Percentiles rank a stretch among this genome's conserved stretches.
Evolutionary conservation across 2,888 invertebrate genomes (phyloP).

Genomic region (Drosophila robusta): DNA sequence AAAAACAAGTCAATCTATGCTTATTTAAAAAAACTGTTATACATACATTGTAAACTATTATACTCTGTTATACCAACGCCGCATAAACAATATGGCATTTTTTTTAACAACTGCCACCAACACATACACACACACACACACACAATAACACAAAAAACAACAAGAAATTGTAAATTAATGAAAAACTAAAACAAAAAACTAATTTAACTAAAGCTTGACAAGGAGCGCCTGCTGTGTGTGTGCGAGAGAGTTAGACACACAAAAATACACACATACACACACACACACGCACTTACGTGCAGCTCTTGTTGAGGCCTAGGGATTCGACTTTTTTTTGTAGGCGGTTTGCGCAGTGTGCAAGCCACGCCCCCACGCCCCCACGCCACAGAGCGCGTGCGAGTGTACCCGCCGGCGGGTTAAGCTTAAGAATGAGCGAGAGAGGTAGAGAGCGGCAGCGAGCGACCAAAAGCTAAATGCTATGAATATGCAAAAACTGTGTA

Average conservation of each 20-base stretch:
- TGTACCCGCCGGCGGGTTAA: slow-evolving; percentile 78
- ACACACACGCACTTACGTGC: slow-evolving; percentile 21
- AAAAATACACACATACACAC: slow-evolving; percentile 20
- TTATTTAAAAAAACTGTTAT: slow-evolving; percentile 18
- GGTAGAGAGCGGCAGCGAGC: slow-evolving; percentile 17
- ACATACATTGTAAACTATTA: slow-evolving; percentile 42
- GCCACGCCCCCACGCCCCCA: slow-evolving; percentile 50
- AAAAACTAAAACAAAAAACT: slow-evolving; percentile 2
- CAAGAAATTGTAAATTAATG: slow-evolving; percentile 50
- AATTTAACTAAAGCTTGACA: slow-evolving; percentile 19
- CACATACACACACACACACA: slow-evolving; percentile 24
- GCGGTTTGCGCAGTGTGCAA: slow-evolving; percentile 57
- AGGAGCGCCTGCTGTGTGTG: slow-evolving; percentile 10
- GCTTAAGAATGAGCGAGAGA: slow-evolving; percentile 24
- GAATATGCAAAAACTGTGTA: slow-evolving; percentile 33
- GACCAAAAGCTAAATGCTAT: slow-evolving; percentile 48
- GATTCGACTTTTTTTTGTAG: slow-evolving; percentile 34
- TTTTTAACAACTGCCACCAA: slow-evolving; percentile 59
- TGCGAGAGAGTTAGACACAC: not conserved
- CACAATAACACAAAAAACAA: not conserved
- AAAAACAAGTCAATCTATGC: slow-evolving; percentile 9
- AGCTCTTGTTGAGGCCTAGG: slow-evolving; percentile 43
- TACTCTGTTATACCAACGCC: slow-evolving; percentile 48
- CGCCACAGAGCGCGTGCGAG: slow-evolving; percentile 43
- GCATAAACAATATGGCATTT: slow-evolving; percentile 53